Evolutionary conservation across 2,888 invertebrate genomes (phyloP).

Genomic region (Euzophera pinguis): DNA sequence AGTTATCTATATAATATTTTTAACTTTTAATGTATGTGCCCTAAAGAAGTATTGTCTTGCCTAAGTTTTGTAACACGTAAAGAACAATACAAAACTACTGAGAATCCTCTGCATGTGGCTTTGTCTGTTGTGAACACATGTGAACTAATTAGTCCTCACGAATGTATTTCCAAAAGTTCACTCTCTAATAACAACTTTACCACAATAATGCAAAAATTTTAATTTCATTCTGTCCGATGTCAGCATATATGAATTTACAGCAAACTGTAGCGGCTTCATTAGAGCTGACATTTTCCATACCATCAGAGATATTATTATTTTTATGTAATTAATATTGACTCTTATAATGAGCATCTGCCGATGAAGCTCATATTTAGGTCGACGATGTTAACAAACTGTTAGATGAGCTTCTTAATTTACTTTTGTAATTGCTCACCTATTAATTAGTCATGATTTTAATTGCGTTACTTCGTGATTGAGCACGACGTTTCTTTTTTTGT

Average conservation of each 20-base stretch:
- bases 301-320: conserved; percentile 31
- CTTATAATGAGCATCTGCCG: conserved; percentile 47
- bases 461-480: conserved; percentile 21
- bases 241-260: not conserved
- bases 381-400: conserved; percentile 52
- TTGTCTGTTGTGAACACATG: too few species aligned
- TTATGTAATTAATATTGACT: conserved; percentile 47
- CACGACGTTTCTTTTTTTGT: not conserved
- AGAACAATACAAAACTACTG: too few species aligned
- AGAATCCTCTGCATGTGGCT: too few species aligned
- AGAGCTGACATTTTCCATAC: conserved; percentile 28
- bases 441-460: conserved; percentile 45
- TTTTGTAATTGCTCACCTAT: conserved; percentile 37
- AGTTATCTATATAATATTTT: too few species aligned
- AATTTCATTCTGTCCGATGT: too few species aligned
- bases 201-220: too few species aligned
- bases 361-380: conserved; percentile 51
- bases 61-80: too few species aligned
- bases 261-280: conserved; percentile 23
- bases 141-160: too few species aligned
- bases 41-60: too few species aligned
- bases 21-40: too few species aligned
- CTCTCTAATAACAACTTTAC: too few species aligned
- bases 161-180: too few species aligned
- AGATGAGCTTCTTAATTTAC: conserved; percentile 39